Percentiles rank a stretch among this genome's conserved stretches.
Conservation (phyloP, 2,113 vertebrate species). For the Saguinus imperator region DNA sequence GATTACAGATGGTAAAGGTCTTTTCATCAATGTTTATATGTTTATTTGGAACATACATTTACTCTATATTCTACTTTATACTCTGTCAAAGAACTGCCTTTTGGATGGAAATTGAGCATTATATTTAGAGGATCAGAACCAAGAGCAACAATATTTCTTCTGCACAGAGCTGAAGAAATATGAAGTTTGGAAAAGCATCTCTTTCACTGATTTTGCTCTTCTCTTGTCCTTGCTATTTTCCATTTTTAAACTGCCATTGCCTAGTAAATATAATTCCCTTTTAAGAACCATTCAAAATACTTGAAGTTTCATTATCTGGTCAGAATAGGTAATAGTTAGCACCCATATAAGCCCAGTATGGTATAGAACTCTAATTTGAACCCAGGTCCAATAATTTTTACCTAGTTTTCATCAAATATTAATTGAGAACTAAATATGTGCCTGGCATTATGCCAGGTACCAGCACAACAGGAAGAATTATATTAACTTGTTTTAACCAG, state of each 20-base stretch:
- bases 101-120: constrained; percentile 24
- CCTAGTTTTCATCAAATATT: constrained; percentile 4
- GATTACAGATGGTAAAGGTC: neutral
- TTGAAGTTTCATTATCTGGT: neutral
- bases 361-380: neutral
- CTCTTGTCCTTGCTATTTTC: neutral
- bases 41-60: neutral
- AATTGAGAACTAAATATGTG: constrained; percentile 13
- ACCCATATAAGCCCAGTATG: neutral
- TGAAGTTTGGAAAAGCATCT: neutral
- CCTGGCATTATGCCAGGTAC: neutral
- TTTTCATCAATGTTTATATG: neutral
- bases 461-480: neutral
- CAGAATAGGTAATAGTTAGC: neutral
- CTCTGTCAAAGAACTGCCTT: neutral
- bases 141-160: neutral
- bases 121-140: neutral
- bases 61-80: neutral
- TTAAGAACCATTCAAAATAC: neutral
- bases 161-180: neutral
- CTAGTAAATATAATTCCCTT: neutral
- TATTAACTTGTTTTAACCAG: constrained; percentile 32
- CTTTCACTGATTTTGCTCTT: neutral
- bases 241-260: neutral
- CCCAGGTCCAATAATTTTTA: neutral